Conservation (phyloP, 2,797 vertebrate genomes). For the Sebastes itinus region DNA sequence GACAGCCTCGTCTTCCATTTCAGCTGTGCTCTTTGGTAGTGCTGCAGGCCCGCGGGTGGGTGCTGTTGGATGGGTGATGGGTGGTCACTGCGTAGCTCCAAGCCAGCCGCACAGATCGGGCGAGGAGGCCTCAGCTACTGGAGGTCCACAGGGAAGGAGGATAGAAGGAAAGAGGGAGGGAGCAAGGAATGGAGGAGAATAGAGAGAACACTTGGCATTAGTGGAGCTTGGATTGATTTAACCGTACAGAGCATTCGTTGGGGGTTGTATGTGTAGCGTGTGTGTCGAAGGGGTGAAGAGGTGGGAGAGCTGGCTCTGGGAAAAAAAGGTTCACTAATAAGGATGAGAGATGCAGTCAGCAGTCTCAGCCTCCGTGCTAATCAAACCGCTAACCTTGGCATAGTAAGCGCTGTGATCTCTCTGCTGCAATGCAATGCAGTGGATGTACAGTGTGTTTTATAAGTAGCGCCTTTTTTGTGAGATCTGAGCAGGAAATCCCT, state of each 20-base stretch:
- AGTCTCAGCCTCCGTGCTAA: conserved; percentile 24
- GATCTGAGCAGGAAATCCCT: not conserved
- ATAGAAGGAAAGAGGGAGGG: not conserved
- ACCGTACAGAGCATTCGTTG: conserved; percentile 43
- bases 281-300: not conserved
- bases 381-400: conserved; percentile 45
- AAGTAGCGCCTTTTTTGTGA: not conserved
- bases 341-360: conserved; percentile 30
- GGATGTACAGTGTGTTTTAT: not conserved
- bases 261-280: conserved; percentile 12
- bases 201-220: conserved; percentile 32
- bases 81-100: conserved; percentile 34
- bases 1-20: conserved; percentile 37
- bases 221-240: conserved; percentile 50
- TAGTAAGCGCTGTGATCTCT: conserved; percentile 19
- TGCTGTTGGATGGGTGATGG: conserved; percentile 45
- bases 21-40: conserved; percentile 40
- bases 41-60: conserved; percentile 35
- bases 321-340: conserved; percentile 23
- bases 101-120: conserved; percentile 29
- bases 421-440: not conserved
- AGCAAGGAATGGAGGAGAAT: not conserved
- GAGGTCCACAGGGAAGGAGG: conserved; percentile 7
- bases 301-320: not conserved
- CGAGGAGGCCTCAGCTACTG: conserved; percentile 34